Base-by-base conservation (phyloP, 2,113 vertebrate genomes). In the Tenebrosternarchus preto region DNA sequence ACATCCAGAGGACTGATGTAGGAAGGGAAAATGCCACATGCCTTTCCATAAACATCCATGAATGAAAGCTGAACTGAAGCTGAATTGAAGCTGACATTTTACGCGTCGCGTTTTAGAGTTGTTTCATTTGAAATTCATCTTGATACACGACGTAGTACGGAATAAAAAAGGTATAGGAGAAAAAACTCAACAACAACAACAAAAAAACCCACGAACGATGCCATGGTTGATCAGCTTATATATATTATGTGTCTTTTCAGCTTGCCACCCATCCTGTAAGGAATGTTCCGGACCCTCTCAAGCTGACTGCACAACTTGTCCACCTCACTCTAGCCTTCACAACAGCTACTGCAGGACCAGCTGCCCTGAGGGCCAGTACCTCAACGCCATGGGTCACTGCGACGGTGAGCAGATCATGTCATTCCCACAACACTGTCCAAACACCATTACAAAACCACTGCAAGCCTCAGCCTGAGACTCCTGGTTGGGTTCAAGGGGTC, bases 251-350 rank as follows among this genome's bases (percentile, higher is more conserved):
- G 3, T 67, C 31, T 53, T 33, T 79, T 46, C 66, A 96, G 95
- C 89, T 24, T 96, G 95, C 73, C 94, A 96, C 50, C 93, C 95
- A 0, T 91, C 93, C 76, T 96, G 95, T 80, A 92, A 87, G 86
- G 91, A 89, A 0, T 96, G 95, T 82, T 84, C 0, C 0, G 95
- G 95, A 11, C 88, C 92, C 0, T 91, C 90, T 0, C 92, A 92
- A 0, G 61, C 82, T 1, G 92, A 95, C 22, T 96, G 95, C 57
- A 60, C 84, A 0, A 83, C 86, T 68, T 96, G 95, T 80, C 93
- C 94, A 2, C 92, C 93, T 17, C 92, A 93, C 0, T 75, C 89
- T 0, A 78, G 85, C 31, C 86, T 92, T 1, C 79, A 77, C 7
- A 19, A 29, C 1, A 93, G 94, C 2, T 91, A 5, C 82, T 96